phyloP scores from a whole-genome alignment of 1,140 invertebrate species.

The Conus betulinus region DNA sequence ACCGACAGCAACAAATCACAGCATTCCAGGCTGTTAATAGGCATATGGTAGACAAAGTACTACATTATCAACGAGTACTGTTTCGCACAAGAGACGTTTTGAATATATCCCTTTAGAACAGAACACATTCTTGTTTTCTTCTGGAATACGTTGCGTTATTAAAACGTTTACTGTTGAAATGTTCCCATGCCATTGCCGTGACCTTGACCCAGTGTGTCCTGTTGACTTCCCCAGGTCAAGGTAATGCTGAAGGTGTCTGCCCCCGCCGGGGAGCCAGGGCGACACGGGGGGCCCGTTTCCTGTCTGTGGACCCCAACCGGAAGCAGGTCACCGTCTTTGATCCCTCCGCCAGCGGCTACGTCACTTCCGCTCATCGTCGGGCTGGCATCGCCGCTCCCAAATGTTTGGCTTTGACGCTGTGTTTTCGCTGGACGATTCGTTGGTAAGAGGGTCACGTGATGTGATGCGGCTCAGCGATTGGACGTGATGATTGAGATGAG shows the following conservation, averaged over 20 bases:
- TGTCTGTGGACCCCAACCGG: constrained; percentile 90
- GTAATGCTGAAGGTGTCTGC: constrained; percentile 86
- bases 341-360: constrained; percentile 77
- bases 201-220: not conserved
- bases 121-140: not conserved
- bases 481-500: no score
- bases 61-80: not conserved
- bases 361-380: constrained; percentile 82
- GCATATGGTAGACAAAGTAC: not conserved
- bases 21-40: not conserved
- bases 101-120: not conserved
- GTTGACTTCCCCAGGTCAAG: constrained; percentile 83
- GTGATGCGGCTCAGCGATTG: no score
- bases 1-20: not conserved
- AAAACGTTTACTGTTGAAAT: no score
- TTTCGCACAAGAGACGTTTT: not conserved
- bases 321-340: constrained; percentile 93
- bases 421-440: constrained; percentile 92
- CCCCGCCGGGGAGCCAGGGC: constrained; percentile 63
- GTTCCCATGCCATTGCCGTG: not conserved
- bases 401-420: constrained; percentile 98
- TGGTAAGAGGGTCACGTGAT: constrained; percentile 79
- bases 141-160: not conserved
- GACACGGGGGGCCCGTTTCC: constrained; percentile 79
- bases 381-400: constrained; percentile 90